Percentiles rank a stretch among this genome's conserved stretches.
phyloP scores from a whole-genome alignment of 2,797 vertebrate species.

The Microhierax caerulescens region DNA sequence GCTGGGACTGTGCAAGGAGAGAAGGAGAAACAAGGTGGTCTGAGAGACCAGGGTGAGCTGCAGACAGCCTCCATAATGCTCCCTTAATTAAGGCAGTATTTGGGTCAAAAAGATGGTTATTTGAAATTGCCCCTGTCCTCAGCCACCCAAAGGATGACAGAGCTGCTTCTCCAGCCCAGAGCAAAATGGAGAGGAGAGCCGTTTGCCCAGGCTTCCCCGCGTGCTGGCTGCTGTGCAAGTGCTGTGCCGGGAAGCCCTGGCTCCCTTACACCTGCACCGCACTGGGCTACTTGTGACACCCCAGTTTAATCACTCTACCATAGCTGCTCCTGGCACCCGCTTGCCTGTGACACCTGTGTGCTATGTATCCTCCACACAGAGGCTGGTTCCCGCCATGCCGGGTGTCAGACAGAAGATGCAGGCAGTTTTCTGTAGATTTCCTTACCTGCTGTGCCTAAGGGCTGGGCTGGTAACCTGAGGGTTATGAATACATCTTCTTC shows the following conservation, averaged over 20 bases:
- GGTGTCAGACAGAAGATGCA: background rate
- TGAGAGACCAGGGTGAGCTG: background rate
- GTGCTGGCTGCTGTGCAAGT: background rate
- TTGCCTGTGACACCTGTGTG: accelerated
- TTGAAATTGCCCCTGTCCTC: background rate
- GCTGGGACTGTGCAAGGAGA: background rate
- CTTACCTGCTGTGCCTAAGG: background rate
- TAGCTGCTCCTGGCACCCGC: background rate
- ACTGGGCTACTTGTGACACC: background rate
- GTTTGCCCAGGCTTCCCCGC: accelerated
- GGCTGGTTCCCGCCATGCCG: accelerated
- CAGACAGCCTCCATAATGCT: background rate
- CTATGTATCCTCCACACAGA: accelerated
- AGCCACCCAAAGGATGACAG: background rate
- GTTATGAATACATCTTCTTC: background rate
- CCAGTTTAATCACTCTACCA: background rate
- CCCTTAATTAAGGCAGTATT: background rate
- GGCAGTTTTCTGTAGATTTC: background rate
- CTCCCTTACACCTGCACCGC: accelerated
- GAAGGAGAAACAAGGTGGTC: background rate
- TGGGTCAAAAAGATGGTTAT: background rate
- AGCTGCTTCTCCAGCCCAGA: background rate
- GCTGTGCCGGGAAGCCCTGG: background rate
- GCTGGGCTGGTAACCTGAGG: background rate
- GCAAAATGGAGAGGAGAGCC: background rate